Conservation (phyloP, 2,888 invertebrate species). For the Actias luna region DNA sequence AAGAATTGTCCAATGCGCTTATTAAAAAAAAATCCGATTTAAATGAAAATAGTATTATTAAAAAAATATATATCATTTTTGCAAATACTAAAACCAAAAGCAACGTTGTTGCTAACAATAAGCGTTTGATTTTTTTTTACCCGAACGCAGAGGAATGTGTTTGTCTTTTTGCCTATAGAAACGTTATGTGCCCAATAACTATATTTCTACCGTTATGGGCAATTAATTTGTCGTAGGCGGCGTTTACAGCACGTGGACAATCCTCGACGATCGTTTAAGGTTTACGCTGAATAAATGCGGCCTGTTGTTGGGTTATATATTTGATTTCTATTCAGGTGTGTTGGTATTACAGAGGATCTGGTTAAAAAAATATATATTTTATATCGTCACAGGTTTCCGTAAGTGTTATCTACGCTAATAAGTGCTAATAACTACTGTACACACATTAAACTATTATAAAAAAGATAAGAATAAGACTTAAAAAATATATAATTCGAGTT, state of each 20-base stretch:
- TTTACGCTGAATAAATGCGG: slow-evolving; percentile 12
- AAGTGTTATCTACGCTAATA: no score
- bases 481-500: no score
- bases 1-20: no score
- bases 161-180: slow-evolving; percentile 21
- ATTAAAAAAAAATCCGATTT: no score
- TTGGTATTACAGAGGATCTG: neutral
- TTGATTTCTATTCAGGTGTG: neutral
- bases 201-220: slow-evolving; percentile 60
- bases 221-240: slow-evolving; percentile 59
- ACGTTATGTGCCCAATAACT: slow-evolving; percentile 42
- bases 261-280: slow-evolving; percentile 34
- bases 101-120: neutral
- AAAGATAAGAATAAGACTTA: no score
- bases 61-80: no score
- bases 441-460: no score
- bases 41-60: no score
- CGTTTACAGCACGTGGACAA: slow-evolving; percentile 39
- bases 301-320: neutral
- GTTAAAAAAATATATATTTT: neutral
- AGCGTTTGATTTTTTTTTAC: neutral
- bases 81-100: neutral
- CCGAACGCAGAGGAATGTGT: slow-evolving; percentile 6
- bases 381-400: no score
- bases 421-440: no score